Percentiles rank a stretch among this genome's conserved stretches.
phyloP scores from a whole-genome alignment of 2,113 vertebrate genomes.

The Misgurnus anguillicaudatus region DNA sequence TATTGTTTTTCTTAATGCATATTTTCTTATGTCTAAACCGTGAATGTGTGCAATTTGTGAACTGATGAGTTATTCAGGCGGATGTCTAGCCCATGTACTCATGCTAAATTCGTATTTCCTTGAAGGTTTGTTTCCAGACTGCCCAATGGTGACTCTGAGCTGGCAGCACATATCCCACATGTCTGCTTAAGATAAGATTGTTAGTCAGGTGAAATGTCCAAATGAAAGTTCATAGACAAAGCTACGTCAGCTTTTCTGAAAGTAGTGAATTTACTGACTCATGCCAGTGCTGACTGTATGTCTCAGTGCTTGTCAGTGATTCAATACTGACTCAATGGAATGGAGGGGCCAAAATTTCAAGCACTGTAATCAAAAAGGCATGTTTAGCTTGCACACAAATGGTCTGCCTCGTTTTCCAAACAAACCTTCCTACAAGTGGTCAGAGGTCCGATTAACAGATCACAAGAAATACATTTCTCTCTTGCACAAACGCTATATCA shows the following conservation, averaged over 20 bases:
- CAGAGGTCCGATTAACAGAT: neutral
- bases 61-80: neutral
- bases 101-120: neutral
- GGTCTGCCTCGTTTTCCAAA: neutral
- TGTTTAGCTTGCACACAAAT: neutral
- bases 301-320: neutral
- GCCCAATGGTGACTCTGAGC: neutral
- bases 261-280: neutral
- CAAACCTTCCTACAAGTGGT: neutral
- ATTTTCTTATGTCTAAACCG: neutral
- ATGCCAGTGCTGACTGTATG: neutral
- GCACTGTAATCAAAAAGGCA: neutral
- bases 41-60: neutral
- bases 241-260: neutral
- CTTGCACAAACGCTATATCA: too few species aligned
- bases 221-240: neutral
- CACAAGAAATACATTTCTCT: neutral
- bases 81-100: neutral
- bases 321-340: neutral
- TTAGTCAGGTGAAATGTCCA: constrained; percentile 13
- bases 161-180: constrained; percentile 2
- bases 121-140: neutral
- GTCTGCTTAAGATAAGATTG: constrained; percentile 6
- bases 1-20: neutral
- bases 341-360: neutral